Base-by-base conservation (phyloP, 2,113 vertebrate species). In the Alethe castanea region DNA sequence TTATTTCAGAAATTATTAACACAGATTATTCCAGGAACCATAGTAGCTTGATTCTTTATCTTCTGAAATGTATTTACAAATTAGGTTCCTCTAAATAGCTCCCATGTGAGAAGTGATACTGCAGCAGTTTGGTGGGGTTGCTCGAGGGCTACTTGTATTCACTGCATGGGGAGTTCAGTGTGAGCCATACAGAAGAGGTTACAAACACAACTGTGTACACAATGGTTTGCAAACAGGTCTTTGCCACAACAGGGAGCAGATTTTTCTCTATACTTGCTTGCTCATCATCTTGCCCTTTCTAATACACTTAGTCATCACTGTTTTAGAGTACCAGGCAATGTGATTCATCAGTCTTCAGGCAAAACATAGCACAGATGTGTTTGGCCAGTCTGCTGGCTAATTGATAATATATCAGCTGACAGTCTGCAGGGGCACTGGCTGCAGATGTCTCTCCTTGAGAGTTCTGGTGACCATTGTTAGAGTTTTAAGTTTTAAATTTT, bases 341-440 rank as follows among this genome's bases (percentile, higher is more conserved):
- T 95, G 96, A 95, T 88, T 95, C 93, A 96, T 85, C 86, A 92
- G n/a, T 84, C 86, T 94, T 78, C 36, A 70, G 65, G 73, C 59
- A 81, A 77, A 88, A 86, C 31, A 28, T 17, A 71, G 44, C 64
- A 86, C 73, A 95, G 76, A 89, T 71, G 69, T 84, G 66, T 88
- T 81, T 76, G 81, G 87, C 67, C 81, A 91, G 62, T 71, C 79
- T 73, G 54, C 74, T 86, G 50, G 59, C 60, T 96, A 88, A 94
- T 56, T 96, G 95, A 95, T 88, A 76, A 93, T 53, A 11, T 35
- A 88, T 85, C 90, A 95, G 80, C 88, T 92, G 92, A 56, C 67
- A 93, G 47, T 72, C 77, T 57, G 71, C 35, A 4, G 71, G 65
- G 45, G 12, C 79, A 48, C n/a, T 70, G 70, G 42, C 82, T 95